Conservation (phyloP, 2,113 vertebrate genomes). For the Brachypteracias leptosomus region DNA sequence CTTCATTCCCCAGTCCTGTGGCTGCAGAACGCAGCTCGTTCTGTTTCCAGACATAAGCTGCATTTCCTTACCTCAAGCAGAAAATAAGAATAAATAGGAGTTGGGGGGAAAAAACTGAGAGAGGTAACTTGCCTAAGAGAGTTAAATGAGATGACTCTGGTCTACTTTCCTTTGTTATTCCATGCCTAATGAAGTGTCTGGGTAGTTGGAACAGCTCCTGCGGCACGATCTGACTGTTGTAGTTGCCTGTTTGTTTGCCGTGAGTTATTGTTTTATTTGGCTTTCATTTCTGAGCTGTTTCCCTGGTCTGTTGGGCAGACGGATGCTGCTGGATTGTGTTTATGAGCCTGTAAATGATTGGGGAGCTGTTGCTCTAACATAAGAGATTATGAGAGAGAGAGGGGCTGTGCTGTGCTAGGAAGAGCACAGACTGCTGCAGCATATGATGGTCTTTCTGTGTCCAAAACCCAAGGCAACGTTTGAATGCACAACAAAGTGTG, state of each 20-base stretch:
- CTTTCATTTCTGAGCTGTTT: conserved; percentile 49
- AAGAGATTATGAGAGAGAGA: conserved; percentile 27
- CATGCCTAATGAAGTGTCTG: conserved; percentile 59
- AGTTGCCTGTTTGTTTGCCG: conserved; percentile 51
- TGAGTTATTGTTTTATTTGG: conserved; percentile 70
- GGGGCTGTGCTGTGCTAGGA: background rate
- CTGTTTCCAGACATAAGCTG: background rate
- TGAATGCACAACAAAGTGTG: background rate
- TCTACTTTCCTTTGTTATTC: conserved; percentile 53
- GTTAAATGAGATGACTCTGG: conserved; percentile 1
- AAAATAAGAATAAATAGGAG: background rate
- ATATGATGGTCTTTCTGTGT: background rate
- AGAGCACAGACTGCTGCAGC: conserved; percentile 45
- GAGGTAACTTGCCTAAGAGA: conserved; percentile 15
- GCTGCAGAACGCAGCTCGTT: background rate
- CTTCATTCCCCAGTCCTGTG: background rate
- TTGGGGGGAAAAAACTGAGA: background rate
- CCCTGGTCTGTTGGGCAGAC: conserved; percentile 56
- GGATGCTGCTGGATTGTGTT: conserved; percentile 57
- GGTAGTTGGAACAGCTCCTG: conserved; percentile 44
- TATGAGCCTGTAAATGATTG: conserved; percentile 61
- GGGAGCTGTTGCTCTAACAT: conserved; percentile 55
- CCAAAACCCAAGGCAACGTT: conserved; percentile 21
- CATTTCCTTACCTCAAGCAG: background rate
- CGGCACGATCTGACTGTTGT: conserved; percentile 45